Percentiles rank a stretch among this genome's conserved stretches.
Evolutionary conservation across 92 coral and sea anemone genomes (phyloP).

Genomic region (Palythoa caribaeorum): DNA sequence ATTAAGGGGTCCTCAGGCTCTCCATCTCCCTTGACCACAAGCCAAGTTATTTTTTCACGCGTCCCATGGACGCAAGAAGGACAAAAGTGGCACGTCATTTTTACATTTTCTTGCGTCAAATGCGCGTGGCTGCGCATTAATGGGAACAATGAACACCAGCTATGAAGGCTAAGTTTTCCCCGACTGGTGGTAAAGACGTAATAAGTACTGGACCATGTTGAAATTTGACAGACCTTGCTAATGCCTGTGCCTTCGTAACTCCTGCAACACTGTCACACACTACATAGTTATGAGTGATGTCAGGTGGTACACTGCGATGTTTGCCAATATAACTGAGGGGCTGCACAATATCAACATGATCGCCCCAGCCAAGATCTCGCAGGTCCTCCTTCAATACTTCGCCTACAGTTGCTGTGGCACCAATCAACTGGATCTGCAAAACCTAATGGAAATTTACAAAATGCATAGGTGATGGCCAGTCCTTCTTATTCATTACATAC

Average conservation of each 20-base stretch:
- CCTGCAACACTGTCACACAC: constrained; percentile 60
- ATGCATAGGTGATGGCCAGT: neutral
- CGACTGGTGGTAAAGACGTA: no score
- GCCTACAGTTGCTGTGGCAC: constrained; percentile 84
- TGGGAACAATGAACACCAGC: no score
- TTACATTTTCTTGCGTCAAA: no score
- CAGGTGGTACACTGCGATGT: constrained; percentile 71
- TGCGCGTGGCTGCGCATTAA: no score
- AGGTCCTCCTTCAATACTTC: constrained; percentile 77
- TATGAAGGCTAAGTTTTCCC: neutral
- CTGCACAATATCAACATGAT: constrained; percentile 82
- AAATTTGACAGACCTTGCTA: constrained; percentile 68
- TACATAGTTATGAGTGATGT: constrained; percentile 77
- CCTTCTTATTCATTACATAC: neutral
- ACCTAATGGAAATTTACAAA: constrained; percentile 47
- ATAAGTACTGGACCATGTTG: no score
- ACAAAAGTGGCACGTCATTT: no score
- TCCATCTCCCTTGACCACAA: no score
- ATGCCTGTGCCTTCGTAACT: constrained; percentile 72
- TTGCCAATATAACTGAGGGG: constrained; percentile 77
- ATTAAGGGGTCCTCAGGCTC: no score
- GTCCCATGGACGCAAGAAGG: neutral
- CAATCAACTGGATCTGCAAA: constrained; percentile 78
- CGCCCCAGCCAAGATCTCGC: constrained; percentile 87
- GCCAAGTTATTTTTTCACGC: no score